phyloP scores from a whole-genome alignment of 23 tunicate genomes.

The Trididemnum miniatum region DNA sequence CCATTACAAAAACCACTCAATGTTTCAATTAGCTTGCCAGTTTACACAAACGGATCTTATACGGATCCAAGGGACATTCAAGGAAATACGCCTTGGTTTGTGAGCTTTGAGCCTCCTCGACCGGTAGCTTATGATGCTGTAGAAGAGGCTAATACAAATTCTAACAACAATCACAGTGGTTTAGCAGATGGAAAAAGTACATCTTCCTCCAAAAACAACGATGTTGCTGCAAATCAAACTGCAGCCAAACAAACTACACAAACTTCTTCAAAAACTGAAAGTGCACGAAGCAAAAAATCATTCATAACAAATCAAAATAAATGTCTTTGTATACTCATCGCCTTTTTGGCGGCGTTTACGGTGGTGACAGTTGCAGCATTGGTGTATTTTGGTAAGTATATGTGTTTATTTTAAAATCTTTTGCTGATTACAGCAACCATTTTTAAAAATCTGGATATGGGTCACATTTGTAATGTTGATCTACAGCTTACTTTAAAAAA shows the following conservation, averaged over 20 bases:
- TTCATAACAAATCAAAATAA: neutral
- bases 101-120: neutral
- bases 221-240: neutral
- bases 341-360: conserved; percentile 28
- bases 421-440: too few relatives aligned
- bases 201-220: neutral
- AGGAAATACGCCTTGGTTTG: neutral
- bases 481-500: too few relatives aligned
- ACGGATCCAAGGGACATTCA: neutral
- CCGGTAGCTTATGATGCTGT: neutral
- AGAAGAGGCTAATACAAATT: neutral
- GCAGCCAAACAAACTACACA: neutral
- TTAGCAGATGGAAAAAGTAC: neutral
- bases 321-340: conserved; percentile 9
- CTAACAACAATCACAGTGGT: neutral
- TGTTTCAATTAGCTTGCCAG: conserved; percentile 11
- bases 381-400: conserved; percentile 58
- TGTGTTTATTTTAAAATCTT: too few relatives aligned
- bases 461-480: too few relatives aligned
- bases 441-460: too few relatives aligned
- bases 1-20: neutral
- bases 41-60: neutral
- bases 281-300: neutral
- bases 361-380: conserved; percentile 33
- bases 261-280: neutral